These are phyloP conservation scores for Neoascia interrupta DNA, from an alignment of 2,888 invertebrate genomes.

Conservation along the genomic window DNA sequence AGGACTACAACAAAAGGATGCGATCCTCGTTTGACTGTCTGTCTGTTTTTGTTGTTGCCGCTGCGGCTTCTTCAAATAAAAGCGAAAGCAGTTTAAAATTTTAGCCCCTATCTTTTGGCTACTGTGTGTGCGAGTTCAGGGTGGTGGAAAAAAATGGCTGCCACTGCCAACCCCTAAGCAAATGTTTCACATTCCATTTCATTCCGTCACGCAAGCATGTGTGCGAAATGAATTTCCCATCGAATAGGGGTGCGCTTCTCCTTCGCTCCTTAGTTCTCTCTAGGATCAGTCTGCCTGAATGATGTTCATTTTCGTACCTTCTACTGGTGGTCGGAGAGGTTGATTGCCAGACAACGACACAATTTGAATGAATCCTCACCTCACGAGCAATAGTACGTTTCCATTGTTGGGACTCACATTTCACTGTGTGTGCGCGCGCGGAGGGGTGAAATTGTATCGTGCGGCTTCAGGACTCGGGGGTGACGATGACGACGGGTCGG, in stretches of 20 bases:
- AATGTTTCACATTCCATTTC: slow-evolving; percentile 32
- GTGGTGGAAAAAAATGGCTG: slow-evolving; percentile 62
- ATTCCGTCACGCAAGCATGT: not conserved
- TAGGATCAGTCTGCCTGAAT: not conserved
- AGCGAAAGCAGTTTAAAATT: slow-evolving; percentile 64
- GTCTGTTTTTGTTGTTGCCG: slow-evolving; percentile 24
- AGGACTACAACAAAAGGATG: slow-evolving; percentile 31
- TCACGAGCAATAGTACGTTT: not conserved
- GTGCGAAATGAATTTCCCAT: slow-evolving; percentile 39
- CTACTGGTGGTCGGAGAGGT: slow-evolving; percentile 33
- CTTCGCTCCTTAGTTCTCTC: not conserved
- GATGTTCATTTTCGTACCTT: slow-evolving; percentile 17
- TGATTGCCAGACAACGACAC: slow-evolving; percentile 48
- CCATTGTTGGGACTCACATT: slow-evolving; percentile 25
- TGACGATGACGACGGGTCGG: slow-evolving; percentile 11
- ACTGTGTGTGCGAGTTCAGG: not conserved
- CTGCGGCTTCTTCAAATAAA: slow-evolving; percentile 53
- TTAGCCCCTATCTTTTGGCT: slow-evolving; percentile 38
- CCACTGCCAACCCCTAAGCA: not conserved
- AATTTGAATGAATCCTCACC: slow-evolving; percentile 16
- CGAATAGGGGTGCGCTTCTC: slow-evolving; percentile 34
- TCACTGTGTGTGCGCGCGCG: slow-evolving; percentile 30
- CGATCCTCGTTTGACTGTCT: slow-evolving; percentile 23
- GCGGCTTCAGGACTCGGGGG: not conserved
- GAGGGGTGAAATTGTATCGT: slow-evolving; percentile 37